A percentile compares a stretch with the other conserved stretches of the same genome.
phyloP scores from a whole-genome alignment of 1,140 invertebrate genomes.

The Caenorhabditis brenneri region DNA sequence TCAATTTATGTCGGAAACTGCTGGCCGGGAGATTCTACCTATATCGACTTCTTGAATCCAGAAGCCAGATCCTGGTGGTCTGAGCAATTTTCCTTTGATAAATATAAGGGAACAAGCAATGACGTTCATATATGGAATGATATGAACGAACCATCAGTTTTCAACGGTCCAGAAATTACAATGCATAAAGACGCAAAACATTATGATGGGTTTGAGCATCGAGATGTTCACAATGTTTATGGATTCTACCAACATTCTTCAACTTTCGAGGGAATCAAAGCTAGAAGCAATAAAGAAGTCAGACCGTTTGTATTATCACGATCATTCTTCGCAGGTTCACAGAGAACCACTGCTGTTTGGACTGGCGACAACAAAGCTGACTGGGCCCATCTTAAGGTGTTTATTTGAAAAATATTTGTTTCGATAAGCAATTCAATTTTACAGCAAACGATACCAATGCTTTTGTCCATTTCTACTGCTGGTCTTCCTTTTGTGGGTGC shows the following conservation, averaged over 20 bases:
- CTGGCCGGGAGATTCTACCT: slow-evolving; percentile 88
- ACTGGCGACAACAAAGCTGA: slow-evolving; percentile 96
- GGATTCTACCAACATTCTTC: slow-evolving; percentile 75
- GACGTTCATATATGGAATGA: slow-evolving; percentile 97
- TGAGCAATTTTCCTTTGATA: slow-evolving; percentile 79
- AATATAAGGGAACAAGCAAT: slow-evolving; percentile 82
- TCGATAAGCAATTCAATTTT: too few species aligned
- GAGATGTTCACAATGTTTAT: slow-evolving; percentile 95
- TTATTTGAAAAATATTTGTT: background rate
- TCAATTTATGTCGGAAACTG: slow-evolving; percentile 95
- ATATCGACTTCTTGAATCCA: slow-evolving; percentile 91
- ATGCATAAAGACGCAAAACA: slow-evolving; percentile 78
- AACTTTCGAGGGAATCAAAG: slow-evolving; percentile 83
- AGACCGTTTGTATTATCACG: slow-evolving; percentile 91
- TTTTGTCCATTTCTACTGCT: slow-evolving; percentile 83
- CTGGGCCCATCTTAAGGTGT: slow-evolving; percentile 79
- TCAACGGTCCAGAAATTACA: slow-evolving; percentile 89
- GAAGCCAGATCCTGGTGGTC: slow-evolving; percentile 84
- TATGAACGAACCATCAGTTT: slow-evolving; percentile 99
- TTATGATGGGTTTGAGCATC: slow-evolving; percentile 85
- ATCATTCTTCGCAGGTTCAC: slow-evolving; percentile 87
- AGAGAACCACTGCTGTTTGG: slow-evolving; percentile 88
- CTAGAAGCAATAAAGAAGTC: slow-evolving; percentile 76
- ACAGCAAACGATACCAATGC: slow-evolving; percentile 87
- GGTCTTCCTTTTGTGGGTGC: slow-evolving; percentile 95